Percentiles rank a stretch among this genome's conserved stretches.
Conservation (phyloP, 2,888 invertebrate species). For the Imbricaverruca yamaguchii region DNA sequence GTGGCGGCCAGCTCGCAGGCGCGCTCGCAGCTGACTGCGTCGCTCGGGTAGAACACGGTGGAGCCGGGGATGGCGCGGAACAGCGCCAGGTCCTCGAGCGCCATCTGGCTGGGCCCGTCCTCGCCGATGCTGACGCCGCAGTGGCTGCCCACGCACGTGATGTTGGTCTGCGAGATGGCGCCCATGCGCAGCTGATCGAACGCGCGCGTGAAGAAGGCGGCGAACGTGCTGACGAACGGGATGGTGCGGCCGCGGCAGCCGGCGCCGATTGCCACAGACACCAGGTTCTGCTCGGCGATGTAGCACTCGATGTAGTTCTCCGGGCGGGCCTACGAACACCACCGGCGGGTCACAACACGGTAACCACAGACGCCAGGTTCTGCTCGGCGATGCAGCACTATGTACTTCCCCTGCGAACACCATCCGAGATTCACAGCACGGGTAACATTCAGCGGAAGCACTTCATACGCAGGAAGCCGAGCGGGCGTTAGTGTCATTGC, state of each 20-base stretch:
- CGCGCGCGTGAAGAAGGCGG: conserved; percentile 84
- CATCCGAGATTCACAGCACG: no score
- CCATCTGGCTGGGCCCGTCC: conserved; percentile 99
- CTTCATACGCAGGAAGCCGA: no score
- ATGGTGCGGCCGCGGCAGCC: conserved; percentile 87
- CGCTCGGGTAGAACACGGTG: conserved; percentile 63
- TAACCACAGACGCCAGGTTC: conserved; percentile 91
- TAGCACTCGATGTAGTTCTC: conserved; percentile 90
- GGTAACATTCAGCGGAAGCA: no score
- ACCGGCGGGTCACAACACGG: no score
- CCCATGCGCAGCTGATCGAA: conserved; percentile 84
- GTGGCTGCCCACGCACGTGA: conserved; percentile 51
- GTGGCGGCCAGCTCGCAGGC: conserved; percentile 94
- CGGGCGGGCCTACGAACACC: conserved; percentile 42
- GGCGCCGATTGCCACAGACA: conserved; percentile 90
- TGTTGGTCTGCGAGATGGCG: conserved; percentile 82
- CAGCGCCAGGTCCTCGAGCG: conserved; percentile 93
- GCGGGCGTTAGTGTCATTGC: no score
- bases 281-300: conserved; percentile 98
- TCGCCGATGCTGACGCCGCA: conserved; percentile 94
- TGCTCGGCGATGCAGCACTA: conserved; percentile 99
- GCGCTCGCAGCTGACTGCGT: conserved; percentile 90
- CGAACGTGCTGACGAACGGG: conserved; percentile 94
- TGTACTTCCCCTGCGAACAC: conserved; percentile 55
- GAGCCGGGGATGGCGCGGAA: conserved; percentile 59